Base-by-base conservation (phyloP, 2,113 vertebrate genomes). In the Coregonus clupeaformis region DNA sequence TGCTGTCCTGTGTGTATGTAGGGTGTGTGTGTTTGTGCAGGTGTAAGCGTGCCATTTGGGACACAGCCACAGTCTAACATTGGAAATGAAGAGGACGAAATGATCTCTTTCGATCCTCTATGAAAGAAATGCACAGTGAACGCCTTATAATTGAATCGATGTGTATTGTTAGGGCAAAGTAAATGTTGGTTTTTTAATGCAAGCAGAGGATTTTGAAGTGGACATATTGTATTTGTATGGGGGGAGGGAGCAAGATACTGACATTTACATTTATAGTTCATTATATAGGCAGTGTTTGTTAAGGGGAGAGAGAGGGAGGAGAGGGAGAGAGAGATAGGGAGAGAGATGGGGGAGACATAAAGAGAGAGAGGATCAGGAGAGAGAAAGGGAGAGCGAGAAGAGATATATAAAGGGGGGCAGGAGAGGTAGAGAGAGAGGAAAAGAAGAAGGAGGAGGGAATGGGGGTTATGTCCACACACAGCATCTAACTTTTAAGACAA, bases 401-500 rank as follows among this genome's bases (percentile, higher is more conserved):
- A 55, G 47, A 63, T 20, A 27, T 62, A 42, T 20, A 57, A 49
- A 62, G 64, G n/a, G 3, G 25, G 30, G 73, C 22, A 47, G 5
- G 22, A n/a, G 71, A 62, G 20, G 6, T 55, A 29, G 49, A 74
- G 52, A 71, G 49, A 32, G 14, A 22, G 27, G 27, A 9, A 22
- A 22, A 47, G 68, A 60, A 49, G 57, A n/a, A 62, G 52, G 68
- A 45, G 75, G 64, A 13, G 24, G 30, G 25, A 74, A 27, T 42
- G 25, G 6, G 13, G 59, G 47, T 55, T 20, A 27, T 62, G 73
- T 70, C 69, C 75, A 69, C 57, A 49, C 73, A 20, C 36, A 30
- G 69, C 30, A 79, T 68, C 75, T 74, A 72, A 47, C 62, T 74
- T 68, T 74, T 16, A 45, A 79, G 75, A 84, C 80, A 80, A 85